These are phyloP conservation scores for Mormyrus iriodes DNA, from an alignment of 2,113 vertebrate genomes.

Conservation along the genomic window DNA sequence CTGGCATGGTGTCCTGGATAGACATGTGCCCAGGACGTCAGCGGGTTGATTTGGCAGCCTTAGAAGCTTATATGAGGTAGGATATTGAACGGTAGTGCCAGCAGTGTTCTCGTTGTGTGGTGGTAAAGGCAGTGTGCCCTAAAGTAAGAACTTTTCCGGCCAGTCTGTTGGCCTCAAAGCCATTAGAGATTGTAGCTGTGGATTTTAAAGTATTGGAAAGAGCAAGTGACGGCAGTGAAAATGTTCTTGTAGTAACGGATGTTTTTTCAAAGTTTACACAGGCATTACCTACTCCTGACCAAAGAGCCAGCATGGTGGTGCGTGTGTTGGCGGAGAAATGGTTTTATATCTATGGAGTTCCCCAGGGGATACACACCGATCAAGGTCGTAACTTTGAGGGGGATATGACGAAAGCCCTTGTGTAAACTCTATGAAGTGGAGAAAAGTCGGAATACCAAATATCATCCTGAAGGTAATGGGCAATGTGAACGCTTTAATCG, in stretches of 20 bases:
- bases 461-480: background rate
- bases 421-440: background rate
- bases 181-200: background rate
- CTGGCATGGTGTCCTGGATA: no score
- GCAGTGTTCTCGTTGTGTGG: background rate
- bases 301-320: background rate
- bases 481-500: background rate
- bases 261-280: constrained; percentile 16
- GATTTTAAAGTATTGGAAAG: background rate
- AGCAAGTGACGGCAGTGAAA: background rate
- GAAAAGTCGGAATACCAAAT: background rate
- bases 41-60: background rate
- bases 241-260: constrained; percentile 5
- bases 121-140: background rate
- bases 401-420: background rate
- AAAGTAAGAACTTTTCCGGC: background rate
- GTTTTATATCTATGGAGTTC: background rate
- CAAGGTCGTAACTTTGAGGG: background rate
- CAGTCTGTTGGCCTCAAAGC: background rate
- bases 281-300: background rate
- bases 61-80: no score
- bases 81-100: constrained; percentile 7
- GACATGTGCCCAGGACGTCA: no score
- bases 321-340: background rate
- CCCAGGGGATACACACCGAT: background rate